A percentile compares a stretch with the other conserved stretches of the same genome.
Evolutionary conservation across 1,140 invertebrate genomes (phyloP).

Genomic region (Tetramorium simillimum): DNA sequence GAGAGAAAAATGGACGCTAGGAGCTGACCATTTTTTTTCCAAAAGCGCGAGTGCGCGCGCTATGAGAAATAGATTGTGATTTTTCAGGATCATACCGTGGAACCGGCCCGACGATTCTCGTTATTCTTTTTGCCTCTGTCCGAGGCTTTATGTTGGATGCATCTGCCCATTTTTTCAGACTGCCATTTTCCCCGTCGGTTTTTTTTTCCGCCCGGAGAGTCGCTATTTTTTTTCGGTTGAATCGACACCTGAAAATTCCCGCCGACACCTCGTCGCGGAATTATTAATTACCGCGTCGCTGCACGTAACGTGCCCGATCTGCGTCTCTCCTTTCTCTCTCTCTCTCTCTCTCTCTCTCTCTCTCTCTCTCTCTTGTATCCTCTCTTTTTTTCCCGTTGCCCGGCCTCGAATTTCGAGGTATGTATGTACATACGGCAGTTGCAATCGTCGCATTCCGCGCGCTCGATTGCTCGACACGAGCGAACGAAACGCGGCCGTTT

Average conservation of each 20-base stretch:
- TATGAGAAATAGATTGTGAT: constrained; percentile 61
- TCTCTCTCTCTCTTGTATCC: background rate
- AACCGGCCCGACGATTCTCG: constrained; percentile 50
- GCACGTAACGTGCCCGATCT: constrained; percentile 51
- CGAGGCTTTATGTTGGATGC: constrained; percentile 51
- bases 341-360: constrained; percentile 20
- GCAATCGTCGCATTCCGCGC: constrained; percentile 67
- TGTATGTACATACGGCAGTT: constrained; percentile 51
- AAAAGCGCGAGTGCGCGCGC: constrained; percentile 45
- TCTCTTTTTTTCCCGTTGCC: constrained; percentile 53
- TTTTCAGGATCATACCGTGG: constrained; percentile 58
- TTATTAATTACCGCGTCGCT: constrained; percentile 75
- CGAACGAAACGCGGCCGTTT: constrained; percentile 69
- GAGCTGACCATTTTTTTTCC: constrained; percentile 45
- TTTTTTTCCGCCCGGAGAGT: constrained; percentile 49
- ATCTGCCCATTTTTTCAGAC: constrained; percentile 55
- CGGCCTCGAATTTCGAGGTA: constrained; percentile 56
- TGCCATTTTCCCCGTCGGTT: constrained; percentile 32
- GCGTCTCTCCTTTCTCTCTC: constrained; percentile 11
- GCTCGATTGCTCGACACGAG: constrained; percentile 70
- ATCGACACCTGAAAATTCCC: constrained; percentile 61
- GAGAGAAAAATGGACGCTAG: constrained; percentile 57
- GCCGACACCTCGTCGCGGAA: constrained; percentile 64
- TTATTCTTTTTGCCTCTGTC: constrained; percentile 60
- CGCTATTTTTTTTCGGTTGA: constrained; percentile 49